Evolutionary conservation across 1,140 invertebrate species (phyloP).

Genomic region (Phortica variegata): DNA sequence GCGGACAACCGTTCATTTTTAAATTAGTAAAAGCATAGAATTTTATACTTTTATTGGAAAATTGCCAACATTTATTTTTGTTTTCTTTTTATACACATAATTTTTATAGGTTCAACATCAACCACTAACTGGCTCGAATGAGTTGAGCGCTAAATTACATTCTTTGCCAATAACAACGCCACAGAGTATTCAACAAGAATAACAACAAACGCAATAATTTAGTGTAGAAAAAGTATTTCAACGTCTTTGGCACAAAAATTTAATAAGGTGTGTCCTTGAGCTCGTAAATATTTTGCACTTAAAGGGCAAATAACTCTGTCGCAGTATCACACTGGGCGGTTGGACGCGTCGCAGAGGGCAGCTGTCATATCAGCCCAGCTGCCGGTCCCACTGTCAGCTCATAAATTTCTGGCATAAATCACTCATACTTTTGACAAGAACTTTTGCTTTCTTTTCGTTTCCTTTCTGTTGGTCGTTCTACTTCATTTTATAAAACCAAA

Average conservation of each 20-base stretch:
- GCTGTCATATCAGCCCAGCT: too few relatives aligned
- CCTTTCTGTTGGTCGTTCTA: too few relatives aligned
- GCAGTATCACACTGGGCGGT: conserved; percentile 21
- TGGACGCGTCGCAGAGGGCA: too few relatives aligned
- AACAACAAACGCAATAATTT: conserved; percentile 7
- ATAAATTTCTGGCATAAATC: conserved; percentile 31
- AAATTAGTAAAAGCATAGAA: too few relatives aligned
- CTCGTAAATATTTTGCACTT: conserved; percentile 29
- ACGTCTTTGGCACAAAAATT: conserved; percentile 4
- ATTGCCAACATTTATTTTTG: conserved; percentile 28
- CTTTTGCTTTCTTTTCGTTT: too few relatives aligned
- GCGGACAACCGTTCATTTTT: too few relatives aligned
- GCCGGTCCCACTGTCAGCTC: conserved; percentile 12
- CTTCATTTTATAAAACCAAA: too few relatives aligned
- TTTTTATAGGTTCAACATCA: too few relatives aligned
- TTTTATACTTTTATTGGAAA: conserved; percentile 24
- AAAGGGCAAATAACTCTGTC: neutral
- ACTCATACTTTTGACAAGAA: conserved; percentile 18
- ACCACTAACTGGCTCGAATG: neutral
- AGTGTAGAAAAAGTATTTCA: conserved; percentile 3
- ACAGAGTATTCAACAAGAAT: conserved; percentile 4
- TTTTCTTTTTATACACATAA: too few relatives aligned
- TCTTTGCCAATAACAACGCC: neutral
- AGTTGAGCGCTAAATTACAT: too few relatives aligned
- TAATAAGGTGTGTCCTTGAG: conserved; percentile 26